Evolutionary conservation across 1,140 invertebrate genomes (phyloP).

Genomic region (Drosophila malerkotliana): DNA sequence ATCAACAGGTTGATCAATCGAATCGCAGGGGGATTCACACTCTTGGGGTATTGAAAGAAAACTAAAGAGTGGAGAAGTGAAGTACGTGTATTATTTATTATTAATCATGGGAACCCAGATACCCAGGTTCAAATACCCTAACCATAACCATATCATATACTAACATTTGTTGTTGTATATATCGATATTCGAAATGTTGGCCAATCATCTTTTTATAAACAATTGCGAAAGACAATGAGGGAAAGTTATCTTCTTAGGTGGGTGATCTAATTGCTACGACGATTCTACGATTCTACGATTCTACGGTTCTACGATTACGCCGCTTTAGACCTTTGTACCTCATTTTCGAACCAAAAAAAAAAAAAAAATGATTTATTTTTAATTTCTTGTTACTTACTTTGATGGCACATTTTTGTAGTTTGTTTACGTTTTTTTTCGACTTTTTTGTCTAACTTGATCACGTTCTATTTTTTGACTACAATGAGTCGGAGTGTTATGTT

Average conservation of each 20-base stretch:
- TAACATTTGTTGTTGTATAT: neutral
- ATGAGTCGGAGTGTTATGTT: neutral
- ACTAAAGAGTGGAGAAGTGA: neutral
- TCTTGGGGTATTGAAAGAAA: neutral
- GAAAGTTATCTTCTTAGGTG: slow-evolving; percentile 2
- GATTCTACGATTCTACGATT: neutral
- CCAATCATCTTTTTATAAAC: slow-evolving; percentile 48
- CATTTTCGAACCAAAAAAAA: neutral
- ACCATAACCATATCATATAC: neutral
- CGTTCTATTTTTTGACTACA: slow-evolving; percentile 13
- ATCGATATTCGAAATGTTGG: slow-evolving; percentile 6
- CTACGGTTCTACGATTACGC: neutral
- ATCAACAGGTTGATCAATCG: slow-evolving; percentile 29
- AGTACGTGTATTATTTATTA: slow-evolving; percentile 9
- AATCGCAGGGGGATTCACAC: slow-evolving; percentile 31
- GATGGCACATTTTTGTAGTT: slow-evolving; percentile 46
- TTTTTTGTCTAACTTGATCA: slow-evolving; percentile 3
- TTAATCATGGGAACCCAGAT: slow-evolving; percentile 37
- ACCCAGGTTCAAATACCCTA: neutral
- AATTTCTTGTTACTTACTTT: slow-evolving; percentile 50
- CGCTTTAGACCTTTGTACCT: slow-evolving; percentile 11
- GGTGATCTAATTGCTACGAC: slow-evolving; percentile 40
- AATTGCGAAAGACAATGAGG: slow-evolving; percentile 21
- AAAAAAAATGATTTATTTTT: neutral
- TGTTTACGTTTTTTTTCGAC: neutral